phyloP scores from a whole-genome alignment of 2,113 vertebrate species.

The Girardinichthys multiradiatus region DNA sequence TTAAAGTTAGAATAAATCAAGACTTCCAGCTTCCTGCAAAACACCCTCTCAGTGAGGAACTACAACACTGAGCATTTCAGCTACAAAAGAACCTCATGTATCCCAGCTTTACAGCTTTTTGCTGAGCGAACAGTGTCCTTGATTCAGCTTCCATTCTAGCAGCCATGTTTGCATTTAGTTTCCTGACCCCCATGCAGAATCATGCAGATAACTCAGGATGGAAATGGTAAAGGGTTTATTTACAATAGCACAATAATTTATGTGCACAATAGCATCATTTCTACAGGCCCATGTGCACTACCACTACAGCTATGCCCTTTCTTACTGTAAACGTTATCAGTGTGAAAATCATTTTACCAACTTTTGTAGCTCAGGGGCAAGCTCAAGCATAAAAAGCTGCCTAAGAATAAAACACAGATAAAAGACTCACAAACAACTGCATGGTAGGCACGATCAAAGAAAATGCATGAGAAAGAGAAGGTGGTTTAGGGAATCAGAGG shows the following conservation, averaged over 20 bases:
- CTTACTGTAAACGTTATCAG: constrained; percentile 27
- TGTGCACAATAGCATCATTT: constrained; percentile 22
- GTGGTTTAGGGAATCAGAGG: not conserved
- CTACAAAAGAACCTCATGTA: constrained; percentile 32
- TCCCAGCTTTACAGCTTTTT: constrained; percentile 55
- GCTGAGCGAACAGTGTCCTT: constrained; percentile 59
- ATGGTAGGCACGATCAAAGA: constrained; percentile 35
- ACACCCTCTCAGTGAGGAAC: constrained; percentile 5
- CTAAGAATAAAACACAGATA: constrained; percentile 26
- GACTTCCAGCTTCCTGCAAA: not conserved
- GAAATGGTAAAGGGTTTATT: no score
- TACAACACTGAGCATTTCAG: constrained; percentile 17
- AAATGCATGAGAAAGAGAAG: not conserved
- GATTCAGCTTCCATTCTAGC: constrained; percentile 17
- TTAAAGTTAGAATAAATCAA: not conserved
- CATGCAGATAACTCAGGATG: no score
- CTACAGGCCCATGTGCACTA: constrained; percentile 30
- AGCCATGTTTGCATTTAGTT: no score
- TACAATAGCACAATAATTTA: no score
- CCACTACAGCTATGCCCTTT: constrained; percentile 33
- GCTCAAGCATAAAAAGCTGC: not conserved
- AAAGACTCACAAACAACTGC: constrained; percentile 30
- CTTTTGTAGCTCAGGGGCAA: constrained; percentile 21
- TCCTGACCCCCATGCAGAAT: no score
- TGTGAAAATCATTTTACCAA: constrained; percentile 3